phyloP scores from a whole-genome alignment of 2,113 vertebrate genomes.

The Phyllostomus discolor region DNA sequence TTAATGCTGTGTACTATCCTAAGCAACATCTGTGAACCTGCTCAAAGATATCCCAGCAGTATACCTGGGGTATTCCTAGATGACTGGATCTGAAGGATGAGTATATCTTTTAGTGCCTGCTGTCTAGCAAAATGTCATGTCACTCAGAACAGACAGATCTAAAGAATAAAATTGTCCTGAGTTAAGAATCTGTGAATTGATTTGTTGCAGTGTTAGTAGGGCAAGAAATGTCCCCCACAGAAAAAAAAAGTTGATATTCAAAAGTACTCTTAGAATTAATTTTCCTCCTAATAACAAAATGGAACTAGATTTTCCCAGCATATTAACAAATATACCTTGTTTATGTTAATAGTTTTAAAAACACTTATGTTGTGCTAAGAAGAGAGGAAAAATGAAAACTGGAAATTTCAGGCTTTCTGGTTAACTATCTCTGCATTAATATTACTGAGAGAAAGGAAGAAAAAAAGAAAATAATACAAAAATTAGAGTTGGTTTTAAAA shows the following conservation, averaged over 20 bases:
- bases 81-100: neutral
- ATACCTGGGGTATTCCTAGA: neutral
- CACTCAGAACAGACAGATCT: neutral
- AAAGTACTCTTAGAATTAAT: neutral
- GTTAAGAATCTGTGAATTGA: neutral
- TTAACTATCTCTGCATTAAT: neutral
- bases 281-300: neutral
- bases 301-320: neutral
- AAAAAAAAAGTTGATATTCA: neutral
- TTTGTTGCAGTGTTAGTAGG: neutral
- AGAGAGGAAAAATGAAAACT: neutral
- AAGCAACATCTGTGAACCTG: neutral
- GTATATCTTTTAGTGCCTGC: constrained; percentile 1
- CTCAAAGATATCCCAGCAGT: neutral
- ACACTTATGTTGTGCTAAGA: neutral
- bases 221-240: neutral
- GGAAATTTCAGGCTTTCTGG: neutral
- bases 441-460: neutral
- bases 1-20: neutral
- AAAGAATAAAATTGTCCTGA: neutral
- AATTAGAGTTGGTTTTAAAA: neutral
- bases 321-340: neutral
- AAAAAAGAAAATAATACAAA: neutral
- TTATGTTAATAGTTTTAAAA: neutral
- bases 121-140: constrained; percentile 4